phyloP scores from a whole-genome alignment of 2,888 invertebrate genomes.

The Lysandra coridon region DNA sequence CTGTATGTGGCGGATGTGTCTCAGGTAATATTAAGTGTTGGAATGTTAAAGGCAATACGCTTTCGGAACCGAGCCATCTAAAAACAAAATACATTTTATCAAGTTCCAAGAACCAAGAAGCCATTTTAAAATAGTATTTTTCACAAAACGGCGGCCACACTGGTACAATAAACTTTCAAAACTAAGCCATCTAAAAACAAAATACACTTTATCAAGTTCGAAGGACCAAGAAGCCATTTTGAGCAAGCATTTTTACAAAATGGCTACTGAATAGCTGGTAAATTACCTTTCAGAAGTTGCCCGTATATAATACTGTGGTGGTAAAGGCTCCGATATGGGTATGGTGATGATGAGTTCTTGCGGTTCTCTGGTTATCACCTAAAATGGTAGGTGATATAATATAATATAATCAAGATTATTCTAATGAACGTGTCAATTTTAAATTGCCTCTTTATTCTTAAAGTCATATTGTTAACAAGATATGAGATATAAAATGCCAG shows the following conservation, averaged over 20 bases:
- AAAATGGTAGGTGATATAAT: constrained; percentile 39
- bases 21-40: constrained; percentile 95
- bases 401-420: not conserved
- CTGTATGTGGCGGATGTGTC: constrained; percentile 94
- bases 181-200: constrained; percentile 79
- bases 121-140: not conserved
- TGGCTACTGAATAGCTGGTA: not conserved
- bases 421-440: too few species aligned
- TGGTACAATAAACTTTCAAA: constrained; percentile 72
- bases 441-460: too few species aligned
- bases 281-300: constrained; percentile 90
- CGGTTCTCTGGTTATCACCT: constrained; percentile 86
- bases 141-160: not conserved
- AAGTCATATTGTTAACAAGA: too few species aligned
- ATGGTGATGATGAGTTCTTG: constrained; percentile 97
- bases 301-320: constrained; percentile 94
- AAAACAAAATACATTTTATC: constrained; percentile 43
- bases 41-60: constrained; percentile 84
- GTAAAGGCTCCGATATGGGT: constrained; percentile 94
- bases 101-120: not conserved
- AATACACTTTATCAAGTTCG: not conserved
- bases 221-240: not conserved
- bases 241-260: not conserved
- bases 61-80: constrained; percentile 82
- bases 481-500: too few species aligned